Evolutionary conservation across 2,797 vertebrate species (phyloP).

Genomic region (Brotula barbata): DNA sequence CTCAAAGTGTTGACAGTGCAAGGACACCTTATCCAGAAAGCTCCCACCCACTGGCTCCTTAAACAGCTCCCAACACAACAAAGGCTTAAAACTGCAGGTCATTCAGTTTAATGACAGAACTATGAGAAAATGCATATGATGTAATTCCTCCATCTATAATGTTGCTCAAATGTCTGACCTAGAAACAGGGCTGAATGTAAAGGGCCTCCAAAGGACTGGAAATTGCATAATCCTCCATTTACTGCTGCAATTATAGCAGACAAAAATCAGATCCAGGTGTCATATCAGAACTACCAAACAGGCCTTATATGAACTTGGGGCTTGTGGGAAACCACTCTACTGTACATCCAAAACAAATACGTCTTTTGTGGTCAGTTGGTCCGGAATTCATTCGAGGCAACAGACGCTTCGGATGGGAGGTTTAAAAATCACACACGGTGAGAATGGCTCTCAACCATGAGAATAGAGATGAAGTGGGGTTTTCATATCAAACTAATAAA

Average conservation of each 20-base stretch:
- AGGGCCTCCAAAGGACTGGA: conserved; percentile 18
- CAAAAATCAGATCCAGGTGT: conserved; percentile 61
- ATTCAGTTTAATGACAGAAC: conserved; percentile 44
- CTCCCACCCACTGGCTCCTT: conserved; percentile 56
- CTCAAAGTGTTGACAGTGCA: conserved; percentile 68
- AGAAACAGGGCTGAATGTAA: conserved; percentile 42
- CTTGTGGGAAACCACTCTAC: conserved; percentile 42
- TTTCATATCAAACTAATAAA: conserved; percentile 69
- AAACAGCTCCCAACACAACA: conserved; percentile 53
- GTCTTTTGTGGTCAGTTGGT: conserved; percentile 37
- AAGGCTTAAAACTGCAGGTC: conserved; percentile 48
- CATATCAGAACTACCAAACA: conserved; percentile 37
- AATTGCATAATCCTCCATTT: conserved; percentile 37
- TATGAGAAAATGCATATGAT: conserved; percentile 42
- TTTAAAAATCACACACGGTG: conserved; percentile 46
- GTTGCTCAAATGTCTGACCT: conserved; percentile 31
- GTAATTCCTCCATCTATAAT: conserved; percentile 35
- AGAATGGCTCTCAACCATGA: conserved; percentile 56
- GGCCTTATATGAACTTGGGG: conserved; percentile 41
- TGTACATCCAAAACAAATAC: conserved; percentile 65
- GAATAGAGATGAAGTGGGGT: conserved; percentile 55
- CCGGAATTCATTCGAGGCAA: conserved; percentile 50
- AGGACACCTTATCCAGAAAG: conserved; percentile 67
- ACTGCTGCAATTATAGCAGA: conserved; percentile 39
- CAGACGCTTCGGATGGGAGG: conserved; percentile 39